Evolutionary conservation across 2,888 invertebrate species (phyloP).

Genomic region (Monoplex corrugatus): DNA sequence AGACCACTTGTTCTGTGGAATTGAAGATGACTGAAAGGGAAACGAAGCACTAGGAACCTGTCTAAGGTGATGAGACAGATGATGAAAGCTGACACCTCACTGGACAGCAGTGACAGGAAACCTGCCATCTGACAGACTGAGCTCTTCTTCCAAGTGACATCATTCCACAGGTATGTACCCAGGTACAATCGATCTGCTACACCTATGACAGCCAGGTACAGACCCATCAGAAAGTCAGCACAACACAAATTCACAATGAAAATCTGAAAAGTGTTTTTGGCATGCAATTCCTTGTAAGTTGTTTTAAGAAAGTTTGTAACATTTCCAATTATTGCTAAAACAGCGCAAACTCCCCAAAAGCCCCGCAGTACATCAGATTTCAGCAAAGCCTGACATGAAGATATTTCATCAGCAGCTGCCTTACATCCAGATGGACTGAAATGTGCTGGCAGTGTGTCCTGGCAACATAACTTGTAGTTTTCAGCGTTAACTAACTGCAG

Average conservation of each 20-base stretch:
- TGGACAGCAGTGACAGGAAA: slow-evolving; percentile 49
- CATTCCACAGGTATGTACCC: slow-evolving; percentile 44
- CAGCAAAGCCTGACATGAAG: slow-evolving; percentile 49
- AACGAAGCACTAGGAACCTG: slow-evolving; percentile 85
- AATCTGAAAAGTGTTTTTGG: slow-evolving; percentile 8
- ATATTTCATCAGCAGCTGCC: slow-evolving; percentile 52
- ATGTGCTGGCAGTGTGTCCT: not conserved
- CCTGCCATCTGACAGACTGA: slow-evolving; percentile 46
- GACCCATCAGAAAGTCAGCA: slow-evolving; percentile 52
- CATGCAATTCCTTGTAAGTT: not conserved
- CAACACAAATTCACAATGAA: slow-evolving; percentile 47
- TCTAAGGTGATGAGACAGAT: slow-evolving; percentile 54
- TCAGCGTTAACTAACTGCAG: slow-evolving; percentile 16
- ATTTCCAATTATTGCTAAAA: slow-evolving; percentile 46
- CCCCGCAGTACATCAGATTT: slow-evolving; percentile 29
- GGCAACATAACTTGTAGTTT: slow-evolving; percentile 39
- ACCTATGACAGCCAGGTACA: slow-evolving; percentile 50
- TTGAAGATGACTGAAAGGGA: slow-evolving; percentile 80
- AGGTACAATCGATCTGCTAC: slow-evolving; percentile 50
- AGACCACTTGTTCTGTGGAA: slow-evolving; percentile 67
- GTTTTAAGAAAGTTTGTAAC: slow-evolving; percentile 36
- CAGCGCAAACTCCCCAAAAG: not conserved
- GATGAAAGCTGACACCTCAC: slow-evolving; percentile 49
- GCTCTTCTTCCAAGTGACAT: slow-evolving; percentile 47
- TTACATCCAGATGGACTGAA: slow-evolving; percentile 11